phyloP scores from a whole-genome alignment of 2,888 invertebrate genomes.

The Mamestra brassicae region DNA sequence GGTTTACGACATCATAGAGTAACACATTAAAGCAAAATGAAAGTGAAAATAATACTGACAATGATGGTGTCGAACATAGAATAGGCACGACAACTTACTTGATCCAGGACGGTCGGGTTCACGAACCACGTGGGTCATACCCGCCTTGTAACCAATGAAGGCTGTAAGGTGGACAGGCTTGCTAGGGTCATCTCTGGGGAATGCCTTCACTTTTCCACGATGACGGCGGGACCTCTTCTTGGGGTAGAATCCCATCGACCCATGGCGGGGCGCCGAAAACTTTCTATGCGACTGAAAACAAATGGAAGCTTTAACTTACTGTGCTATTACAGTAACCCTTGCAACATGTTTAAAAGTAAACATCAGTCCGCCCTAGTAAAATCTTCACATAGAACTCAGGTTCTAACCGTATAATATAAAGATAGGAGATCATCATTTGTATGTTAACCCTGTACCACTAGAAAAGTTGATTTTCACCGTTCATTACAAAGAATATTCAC shows the following conservation, averaged over 20 bases:
- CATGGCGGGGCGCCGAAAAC: conserved; percentile 99
- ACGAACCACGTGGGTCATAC: conserved; percentile 99
- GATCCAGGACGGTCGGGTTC: conserved; percentile 99
- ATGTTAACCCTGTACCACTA: conserved; percentile 54
- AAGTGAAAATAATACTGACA: background rate
- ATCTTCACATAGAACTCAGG: conserved; percentile 93
- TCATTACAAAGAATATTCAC: conserved; percentile 8
- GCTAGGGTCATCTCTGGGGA: conserved; percentile 98
- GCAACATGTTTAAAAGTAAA: background rate
- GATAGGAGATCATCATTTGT: conserved; percentile 93
- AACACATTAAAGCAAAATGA: background rate
- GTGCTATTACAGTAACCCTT: background rate
- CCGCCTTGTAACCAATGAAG: conserved; percentile 99
- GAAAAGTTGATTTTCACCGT: too few species aligned
- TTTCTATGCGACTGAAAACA: conserved; percentile 98
- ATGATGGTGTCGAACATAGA: background rate
- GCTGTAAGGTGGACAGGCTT: conserved; percentile 99
- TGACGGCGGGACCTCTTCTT: conserved; percentile 99
- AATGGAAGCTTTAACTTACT: background rate
- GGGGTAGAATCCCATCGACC: conserved; percentile 99
- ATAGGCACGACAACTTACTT: conserved; percentile 93
- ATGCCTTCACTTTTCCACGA: conserved; percentile 99
- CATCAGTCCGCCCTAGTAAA: conserved; percentile 95
- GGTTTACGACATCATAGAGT: conserved; percentile 1
- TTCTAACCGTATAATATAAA: conserved; percentile 92